A percentile compares a stretch with the other conserved stretches of the same genome.
Evolutionary conservation across 1,140 invertebrate genomes (phyloP).

Genomic region (Anastrepha ludens): DNA sequence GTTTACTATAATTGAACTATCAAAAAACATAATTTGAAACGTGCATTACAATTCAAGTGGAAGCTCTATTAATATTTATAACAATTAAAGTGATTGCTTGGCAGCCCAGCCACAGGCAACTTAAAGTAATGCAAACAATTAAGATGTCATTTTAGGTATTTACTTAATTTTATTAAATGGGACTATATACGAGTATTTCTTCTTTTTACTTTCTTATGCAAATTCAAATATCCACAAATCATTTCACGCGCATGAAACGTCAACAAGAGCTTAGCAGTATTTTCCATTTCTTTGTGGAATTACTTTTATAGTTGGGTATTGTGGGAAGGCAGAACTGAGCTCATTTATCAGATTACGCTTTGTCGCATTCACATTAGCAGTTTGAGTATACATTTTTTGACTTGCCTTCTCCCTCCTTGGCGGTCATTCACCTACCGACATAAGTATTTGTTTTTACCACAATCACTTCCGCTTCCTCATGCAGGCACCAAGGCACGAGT

Average conservation of each 20-base stretch:
- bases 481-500: background rate
- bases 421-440: background rate
- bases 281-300: background rate
- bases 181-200: background rate
- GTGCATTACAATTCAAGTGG: too few relatives aligned
- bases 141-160: background rate
- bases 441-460: background rate
- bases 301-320: background rate
- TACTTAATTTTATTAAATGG: background rate
- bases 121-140: too few relatives aligned
- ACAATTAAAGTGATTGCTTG: too few relatives aligned
- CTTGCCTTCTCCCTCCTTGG: background rate
- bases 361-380: too few relatives aligned
- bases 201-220: background rate
- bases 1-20: background rate
- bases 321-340: background rate
- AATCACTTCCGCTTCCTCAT: background rate
- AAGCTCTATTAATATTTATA: too few relatives aligned
- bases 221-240: slow-evolving; percentile 21
- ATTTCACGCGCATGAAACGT: slow-evolving; percentile 6
- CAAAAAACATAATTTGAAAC: too few relatives aligned
- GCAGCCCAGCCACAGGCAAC: too few relatives aligned
- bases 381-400: background rate
- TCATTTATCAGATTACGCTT: too few relatives aligned
- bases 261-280: slow-evolving; percentile 2